Percentiles rank a stretch among this genome's conserved stretches.
These are phyloP conservation scores for Axea sp. DNA, from an alignment of 2,888 invertebrate genomes.

Conservation along the genomic window DNA sequence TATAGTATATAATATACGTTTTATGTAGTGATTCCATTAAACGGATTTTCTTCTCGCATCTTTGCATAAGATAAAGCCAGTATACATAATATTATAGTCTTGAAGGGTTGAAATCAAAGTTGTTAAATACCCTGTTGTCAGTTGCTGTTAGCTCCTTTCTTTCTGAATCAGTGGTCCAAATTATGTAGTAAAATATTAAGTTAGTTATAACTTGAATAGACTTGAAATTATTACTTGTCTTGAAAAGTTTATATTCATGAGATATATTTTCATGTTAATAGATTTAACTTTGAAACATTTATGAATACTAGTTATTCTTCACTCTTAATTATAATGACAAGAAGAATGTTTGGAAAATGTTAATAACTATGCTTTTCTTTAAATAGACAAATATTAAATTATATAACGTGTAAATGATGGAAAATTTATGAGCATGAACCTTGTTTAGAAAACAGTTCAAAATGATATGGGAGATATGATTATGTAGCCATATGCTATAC, in stretches of 20 bases:
- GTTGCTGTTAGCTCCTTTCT: constrained; percentile 38
- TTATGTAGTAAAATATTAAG: constrained; percentile 39
- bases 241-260: constrained; percentile 33
- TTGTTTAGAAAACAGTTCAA: no score
- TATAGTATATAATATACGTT: not conserved
- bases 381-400: no score
- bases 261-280: constrained; percentile 32
- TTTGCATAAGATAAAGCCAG: constrained; percentile 10
- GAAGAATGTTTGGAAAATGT: not conserved
- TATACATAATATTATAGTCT: constrained; percentile 9
- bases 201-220: constrained; percentile 40
- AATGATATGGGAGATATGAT: no score
- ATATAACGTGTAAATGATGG: no score
- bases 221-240: constrained; percentile 31
- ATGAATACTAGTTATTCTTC: constrained; percentile 1
- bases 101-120: constrained; percentile 32
- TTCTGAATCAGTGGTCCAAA: constrained; percentile 42
- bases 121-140: constrained; percentile 36
- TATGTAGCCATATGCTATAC: no score
- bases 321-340: not conserved
- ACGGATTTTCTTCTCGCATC: constrained; percentile 6
- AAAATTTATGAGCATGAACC: no score
- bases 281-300: constrained; percentile 10
- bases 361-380: not conserved
- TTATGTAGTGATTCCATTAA: constrained; percentile 14